Evolutionary conservation across 2,888 invertebrate species (phyloP), one percentile per base, ranked within the genome.

Genomic region (Tetragnatha montana): DNA sequence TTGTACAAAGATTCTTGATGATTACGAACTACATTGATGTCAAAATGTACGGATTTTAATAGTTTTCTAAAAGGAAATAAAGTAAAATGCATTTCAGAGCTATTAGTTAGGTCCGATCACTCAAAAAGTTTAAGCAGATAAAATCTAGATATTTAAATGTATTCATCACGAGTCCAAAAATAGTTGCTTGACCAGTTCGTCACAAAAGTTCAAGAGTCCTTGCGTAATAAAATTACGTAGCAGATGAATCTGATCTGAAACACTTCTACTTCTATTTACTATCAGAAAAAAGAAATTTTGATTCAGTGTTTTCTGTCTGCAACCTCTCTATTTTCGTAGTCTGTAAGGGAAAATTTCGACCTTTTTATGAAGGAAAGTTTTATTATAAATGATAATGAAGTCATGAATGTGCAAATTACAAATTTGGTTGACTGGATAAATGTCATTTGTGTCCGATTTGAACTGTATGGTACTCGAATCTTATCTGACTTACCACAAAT

Each of bases 271-370:
- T 82, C 82, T 74, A 82, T 60, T 35, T 51, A 35, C 35, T 51
- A 82, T 74, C 82, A 82, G 14, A 82, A 51, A 35, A 35, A 82
- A 82, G 82, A 82, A 82, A 82, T 82, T 82, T 82, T 82, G 60
- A 82, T 73, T 82, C 82, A 51, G 73, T 82, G 74, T 80, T 81
- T 82, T 82, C 82, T 82, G 74, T 82, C 60, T 82, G 22, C 60
- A 82, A 19, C 17, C 35, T 73, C 47, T n/a, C 51, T 82, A 51
- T 82, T 74, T 82, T 82, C 82, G 51, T 74, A 74, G 73, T 22
- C 51, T 82, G 82, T 51, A 22, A 74, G 74, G 82, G 73, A 73
- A 74, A 21, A 51, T 82, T n/a, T 82, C 74, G 47, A 10, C 10
- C 50, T 35, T 51, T 60, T n/a, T 22, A 21, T 71, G 51, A 14